These are phyloP conservation scores for Betta splendens DNA, from an alignment of 2,797 vertebrate species.

Conservation along the genomic window DNA sequence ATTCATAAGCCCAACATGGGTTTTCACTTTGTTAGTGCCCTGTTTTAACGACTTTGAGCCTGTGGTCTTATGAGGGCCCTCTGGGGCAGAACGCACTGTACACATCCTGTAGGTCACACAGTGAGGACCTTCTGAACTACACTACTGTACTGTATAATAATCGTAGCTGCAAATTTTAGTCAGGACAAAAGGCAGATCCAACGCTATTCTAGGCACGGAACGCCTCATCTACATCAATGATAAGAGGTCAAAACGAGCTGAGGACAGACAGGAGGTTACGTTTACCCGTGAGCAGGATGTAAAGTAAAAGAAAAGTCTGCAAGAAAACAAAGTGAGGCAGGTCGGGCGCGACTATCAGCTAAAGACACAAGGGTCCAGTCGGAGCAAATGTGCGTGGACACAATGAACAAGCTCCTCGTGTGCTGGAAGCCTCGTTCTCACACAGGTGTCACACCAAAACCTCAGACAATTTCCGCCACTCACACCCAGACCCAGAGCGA, in stretches of 20 bases:
- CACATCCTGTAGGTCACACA: background rate
- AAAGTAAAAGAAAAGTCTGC: slow-evolving; percentile 23
- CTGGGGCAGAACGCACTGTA: too few species aligned
- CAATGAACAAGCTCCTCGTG: slow-evolving; percentile 27
- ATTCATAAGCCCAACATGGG: too few species aligned
- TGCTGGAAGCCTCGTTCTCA: slow-evolving; percentile 18
- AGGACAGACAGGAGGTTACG: slow-evolving; percentile 23
- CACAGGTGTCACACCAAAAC: slow-evolving; percentile 33
- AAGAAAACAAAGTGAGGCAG: slow-evolving; percentile 11
- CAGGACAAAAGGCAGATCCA: slow-evolving; percentile 8
- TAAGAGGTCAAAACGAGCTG: slow-evolving; percentile 12
- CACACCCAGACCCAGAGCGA: slow-evolving; percentile 19
- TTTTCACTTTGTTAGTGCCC: too few species aligned
- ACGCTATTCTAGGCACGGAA: slow-evolving; percentile 23
- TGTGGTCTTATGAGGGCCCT: background rate
- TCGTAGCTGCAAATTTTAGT: background rate
- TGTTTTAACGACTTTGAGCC: background rate
- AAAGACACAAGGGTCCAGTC: slow-evolving; percentile 32
- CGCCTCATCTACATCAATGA: slow-evolving; percentile 17
- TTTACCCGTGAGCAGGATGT: slow-evolving; percentile 14
- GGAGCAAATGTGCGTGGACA: slow-evolving; percentile 26
- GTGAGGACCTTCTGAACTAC: background rate
- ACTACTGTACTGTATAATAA: background rate
- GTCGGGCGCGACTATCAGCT: slow-evolving; percentile 33
- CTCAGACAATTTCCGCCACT: slow-evolving; percentile 21